These are phyloP conservation scores for zebrafish (Danio rerio) DNA, from an alignment of 2,113 vertebrate genomes.

Conservation along the genomic window GRCz12tu NC_133177.1:40999001-40999500, in stretches of 20 bases:
- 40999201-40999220: background rate
- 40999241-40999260: background rate
- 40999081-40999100: background rate
- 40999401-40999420: background rate
- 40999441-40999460: too few relatives aligned
- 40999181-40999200: background rate
- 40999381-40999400: background rate
- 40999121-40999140: too few relatives aligned
- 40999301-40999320: slow-evolving; percentile 1
- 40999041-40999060: background rate
- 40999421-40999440: background rate
- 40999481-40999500: background rate
- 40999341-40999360: background rate
- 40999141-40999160: background rate
- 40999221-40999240: background rate
- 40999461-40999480: too few relatives aligned
- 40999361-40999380: background rate
- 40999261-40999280: too few relatives aligned
- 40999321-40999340: background rate
- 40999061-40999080: background rate
- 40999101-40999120: too few relatives aligned
- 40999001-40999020: background rate
- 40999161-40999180: background rate
- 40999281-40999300: background rate
- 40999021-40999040: background rate